phyloP scores from a whole-genome alignment of 2,113 vertebrate genomes.

The Grammomys surdaster region DNA sequence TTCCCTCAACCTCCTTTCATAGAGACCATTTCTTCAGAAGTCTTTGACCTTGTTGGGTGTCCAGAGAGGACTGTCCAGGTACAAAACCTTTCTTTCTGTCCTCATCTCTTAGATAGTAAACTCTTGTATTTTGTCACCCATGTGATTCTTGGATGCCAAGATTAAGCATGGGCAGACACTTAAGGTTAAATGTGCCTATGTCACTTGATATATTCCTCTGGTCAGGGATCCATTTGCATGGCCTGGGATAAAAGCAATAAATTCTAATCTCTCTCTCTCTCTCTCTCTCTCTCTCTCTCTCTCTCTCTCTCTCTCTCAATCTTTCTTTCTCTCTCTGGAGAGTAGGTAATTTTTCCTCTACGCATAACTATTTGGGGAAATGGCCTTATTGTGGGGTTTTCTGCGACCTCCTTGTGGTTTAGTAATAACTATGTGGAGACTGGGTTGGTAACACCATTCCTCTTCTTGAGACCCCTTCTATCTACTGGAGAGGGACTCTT shows the following conservation, averaged over 20 bases:
- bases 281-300: not conserved
- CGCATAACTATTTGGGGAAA: not conserved
- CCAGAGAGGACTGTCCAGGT: fast-evolving
- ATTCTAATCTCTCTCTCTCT: not conserved
- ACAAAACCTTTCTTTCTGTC: not conserved
- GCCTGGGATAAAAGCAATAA: not conserved
- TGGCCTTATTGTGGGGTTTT: too few relatives aligned
- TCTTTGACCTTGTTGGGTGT: not conserved
- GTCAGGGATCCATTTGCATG: not conserved
- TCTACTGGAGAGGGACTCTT: too few relatives aligned
- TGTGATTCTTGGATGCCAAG: not conserved
- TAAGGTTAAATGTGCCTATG: not conserved
- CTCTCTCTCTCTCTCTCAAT: not conserved
- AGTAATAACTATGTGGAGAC: too few relatives aligned
- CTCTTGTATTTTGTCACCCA: not conserved
- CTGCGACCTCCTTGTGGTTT: too few relatives aligned
- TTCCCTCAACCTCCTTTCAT: not conserved
- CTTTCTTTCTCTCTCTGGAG: not conserved
- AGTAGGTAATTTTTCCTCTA: not conserved
- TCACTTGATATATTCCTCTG: not conserved
- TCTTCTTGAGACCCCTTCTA: too few relatives aligned
- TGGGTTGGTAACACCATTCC: too few relatives aligned
- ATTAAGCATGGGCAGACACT: not conserved
- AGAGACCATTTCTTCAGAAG: not conserved
- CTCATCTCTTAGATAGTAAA: not conserved